A percentile compares a stretch with the other conserved stretches of the same genome.
These are phyloP conservation scores for Episyrphus balteatus DNA, from an alignment of 1,140 invertebrate species.

Conservation along the genomic window DNA sequence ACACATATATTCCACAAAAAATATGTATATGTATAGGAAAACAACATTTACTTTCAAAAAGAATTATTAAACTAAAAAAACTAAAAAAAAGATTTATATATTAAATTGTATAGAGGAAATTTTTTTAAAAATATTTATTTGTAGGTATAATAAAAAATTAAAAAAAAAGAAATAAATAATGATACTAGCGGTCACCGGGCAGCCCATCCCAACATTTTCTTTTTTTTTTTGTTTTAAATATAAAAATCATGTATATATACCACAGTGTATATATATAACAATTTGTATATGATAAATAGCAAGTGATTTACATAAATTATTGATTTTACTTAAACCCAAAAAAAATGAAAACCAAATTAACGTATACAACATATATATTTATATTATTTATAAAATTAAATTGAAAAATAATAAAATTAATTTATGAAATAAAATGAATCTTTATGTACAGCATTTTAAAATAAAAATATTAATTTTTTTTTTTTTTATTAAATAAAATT, in stretches of 20 bases:
- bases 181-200: slow-evolving; percentile 38
- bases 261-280: not conserved
- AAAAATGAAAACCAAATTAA: not conserved
- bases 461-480: no score
- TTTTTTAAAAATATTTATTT: slow-evolving; percentile 1
- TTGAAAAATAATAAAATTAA: not conserved
- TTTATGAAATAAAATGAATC: not conserved
- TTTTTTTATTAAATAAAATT: no score
- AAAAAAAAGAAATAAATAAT: slow-evolving; percentile 13
- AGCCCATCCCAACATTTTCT: slow-evolving; percentile 39
- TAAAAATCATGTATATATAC: no score
- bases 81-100: not conserved
- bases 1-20: no score
- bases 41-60: no score
- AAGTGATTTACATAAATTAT: not conserved
- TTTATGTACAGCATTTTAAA: no score
- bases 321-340: not conserved
- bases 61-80: no score
- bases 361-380: no score
- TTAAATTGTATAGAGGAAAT: not conserved
- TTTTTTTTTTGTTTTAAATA: not conserved
- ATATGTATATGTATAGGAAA: no score
- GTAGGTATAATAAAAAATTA: slow-evolving; percentile 25
- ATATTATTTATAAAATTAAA: not conserved
- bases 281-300: not conserved